Conservation (phyloP, 2,113 vertebrate genomes). For the Oceanodroma tethys region DNA sequence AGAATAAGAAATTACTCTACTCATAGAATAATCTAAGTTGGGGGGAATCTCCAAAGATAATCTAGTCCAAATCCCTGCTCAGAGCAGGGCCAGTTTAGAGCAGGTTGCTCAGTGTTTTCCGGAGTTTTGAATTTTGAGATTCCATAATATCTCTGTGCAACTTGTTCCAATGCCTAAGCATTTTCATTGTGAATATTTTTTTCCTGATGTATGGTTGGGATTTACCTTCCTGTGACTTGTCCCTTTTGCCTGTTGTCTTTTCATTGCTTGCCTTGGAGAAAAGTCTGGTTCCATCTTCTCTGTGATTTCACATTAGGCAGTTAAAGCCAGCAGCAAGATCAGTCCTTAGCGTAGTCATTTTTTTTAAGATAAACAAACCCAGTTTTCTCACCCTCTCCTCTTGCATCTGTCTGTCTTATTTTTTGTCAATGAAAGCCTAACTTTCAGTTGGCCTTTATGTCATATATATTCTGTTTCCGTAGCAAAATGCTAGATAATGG, state of each 20-base stretch:
- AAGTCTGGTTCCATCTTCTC: not conserved
- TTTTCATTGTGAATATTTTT: not conserved
- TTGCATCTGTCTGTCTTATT: not conserved
- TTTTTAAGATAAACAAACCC: not conserved
- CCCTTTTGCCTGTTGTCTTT: not conserved
- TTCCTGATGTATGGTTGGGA: not conserved
- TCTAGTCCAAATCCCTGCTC: not conserved
- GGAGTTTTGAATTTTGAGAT: not conserved
- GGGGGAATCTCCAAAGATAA: not conserved
- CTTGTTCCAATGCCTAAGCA: not conserved
- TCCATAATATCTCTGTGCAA: not conserved
- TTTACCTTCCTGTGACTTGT: not conserved
- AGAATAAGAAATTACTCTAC: not conserved
- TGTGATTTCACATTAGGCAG: not conserved
- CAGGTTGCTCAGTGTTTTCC: not conserved
- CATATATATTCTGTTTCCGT: not conserved
- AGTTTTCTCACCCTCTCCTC: not conserved
- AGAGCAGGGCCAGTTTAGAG: not conserved
- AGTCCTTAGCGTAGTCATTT: not conserved
- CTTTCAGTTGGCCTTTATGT: not conserved
- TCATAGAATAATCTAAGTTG: not conserved
- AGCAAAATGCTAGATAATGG: not conserved
- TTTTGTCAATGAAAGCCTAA: not conserved
- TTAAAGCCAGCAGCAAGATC: not conserved
- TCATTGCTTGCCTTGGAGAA: not conserved